A percentile compares a stretch with the other conserved stretches of the same genome.
These are phyloP conservation scores for Cephus pulcher DNA, from an alignment of 2,888 invertebrate species.

Conservation along the genomic window DNA sequence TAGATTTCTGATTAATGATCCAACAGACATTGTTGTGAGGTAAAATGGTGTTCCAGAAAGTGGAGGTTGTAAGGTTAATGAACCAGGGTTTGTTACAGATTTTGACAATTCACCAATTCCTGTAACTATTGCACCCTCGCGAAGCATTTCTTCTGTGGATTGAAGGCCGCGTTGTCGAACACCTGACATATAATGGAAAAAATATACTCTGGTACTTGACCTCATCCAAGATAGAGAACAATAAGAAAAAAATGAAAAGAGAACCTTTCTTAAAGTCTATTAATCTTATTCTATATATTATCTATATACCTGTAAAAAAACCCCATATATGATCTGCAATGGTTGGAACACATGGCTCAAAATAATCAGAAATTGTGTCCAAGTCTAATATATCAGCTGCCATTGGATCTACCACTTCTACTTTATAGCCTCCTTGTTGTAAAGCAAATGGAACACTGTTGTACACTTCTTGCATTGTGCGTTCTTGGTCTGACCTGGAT, in stretches of 20 bases:
- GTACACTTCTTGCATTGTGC: conserved; percentile 81
- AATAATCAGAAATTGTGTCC: conserved; percentile 86
- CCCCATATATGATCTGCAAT: conserved; percentile 87
- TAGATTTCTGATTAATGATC: conserved; percentile 79
- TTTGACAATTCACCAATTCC: conserved; percentile 80
- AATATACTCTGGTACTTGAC: neutral
- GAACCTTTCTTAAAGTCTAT: neutral
- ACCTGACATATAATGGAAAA: conserved; percentile 65
- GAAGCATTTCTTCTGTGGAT: conserved; percentile 87
- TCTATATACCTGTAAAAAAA: conserved; percentile 74
- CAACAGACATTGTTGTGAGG: conserved; percentile 82
- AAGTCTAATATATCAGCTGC: conserved; percentile 81
- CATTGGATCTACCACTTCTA: conserved; percentile 82
- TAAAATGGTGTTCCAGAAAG: conserved; percentile 78
- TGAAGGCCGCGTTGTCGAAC: conserved; percentile 86
- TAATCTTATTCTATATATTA: neutral
- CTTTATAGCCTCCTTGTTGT: conserved; percentile 70
- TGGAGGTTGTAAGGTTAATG: conserved; percentile 80
- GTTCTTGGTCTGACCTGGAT: conserved; percentile 78
- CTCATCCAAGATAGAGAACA: neutral
- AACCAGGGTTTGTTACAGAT: conserved; percentile 71
- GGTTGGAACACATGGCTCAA: conserved; percentile 81
- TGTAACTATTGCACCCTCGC: conserved; percentile 84
- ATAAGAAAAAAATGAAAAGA: neutral
- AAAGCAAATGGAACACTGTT: conserved; percentile 86